phyloP scores from a whole-genome alignment of 2,797 vertebrate species.

The Steatocranus sp. region DNA sequence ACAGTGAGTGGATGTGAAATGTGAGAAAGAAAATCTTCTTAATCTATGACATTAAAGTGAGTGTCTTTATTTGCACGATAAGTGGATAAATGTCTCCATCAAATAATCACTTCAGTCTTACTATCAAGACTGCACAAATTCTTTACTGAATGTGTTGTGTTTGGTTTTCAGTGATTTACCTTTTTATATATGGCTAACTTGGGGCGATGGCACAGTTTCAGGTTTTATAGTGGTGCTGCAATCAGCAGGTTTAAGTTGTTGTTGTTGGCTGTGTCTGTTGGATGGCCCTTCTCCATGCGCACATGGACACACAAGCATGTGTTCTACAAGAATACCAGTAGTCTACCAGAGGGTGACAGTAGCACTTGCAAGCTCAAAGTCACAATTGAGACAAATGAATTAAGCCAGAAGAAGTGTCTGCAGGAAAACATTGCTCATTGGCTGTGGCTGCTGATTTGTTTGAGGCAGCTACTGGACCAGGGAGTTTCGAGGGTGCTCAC shows the following conservation, averaged over 20 bases:
- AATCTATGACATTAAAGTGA: background rate
- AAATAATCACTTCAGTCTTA: background rate
- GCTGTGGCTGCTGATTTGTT: constrained; percentile 8
- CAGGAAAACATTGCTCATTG: background rate
- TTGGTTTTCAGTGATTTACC: background rate
- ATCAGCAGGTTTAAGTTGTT: background rate
- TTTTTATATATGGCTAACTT: background rate
- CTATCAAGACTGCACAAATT: background rate
- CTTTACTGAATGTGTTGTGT: background rate
- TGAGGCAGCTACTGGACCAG: background rate
- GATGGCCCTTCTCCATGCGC: background rate
- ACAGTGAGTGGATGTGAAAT: background rate
- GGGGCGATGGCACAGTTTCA: background rate
- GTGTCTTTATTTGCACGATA: background rate
- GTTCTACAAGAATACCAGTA: background rate
- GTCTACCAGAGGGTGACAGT: background rate
- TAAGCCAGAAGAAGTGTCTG: background rate
- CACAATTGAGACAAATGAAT: background rate
- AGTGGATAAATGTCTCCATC: background rate
- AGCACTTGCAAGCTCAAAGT: background rate
- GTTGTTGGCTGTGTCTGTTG: background rate
- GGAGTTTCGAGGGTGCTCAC: constrained; percentile 8
- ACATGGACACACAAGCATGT: background rate
- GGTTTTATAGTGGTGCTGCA: background rate
- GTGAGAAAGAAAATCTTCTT: background rate